phyloP scores from a whole-genome alignment of 1,140 invertebrate species.

The Drosophila asahinai region DNA sequence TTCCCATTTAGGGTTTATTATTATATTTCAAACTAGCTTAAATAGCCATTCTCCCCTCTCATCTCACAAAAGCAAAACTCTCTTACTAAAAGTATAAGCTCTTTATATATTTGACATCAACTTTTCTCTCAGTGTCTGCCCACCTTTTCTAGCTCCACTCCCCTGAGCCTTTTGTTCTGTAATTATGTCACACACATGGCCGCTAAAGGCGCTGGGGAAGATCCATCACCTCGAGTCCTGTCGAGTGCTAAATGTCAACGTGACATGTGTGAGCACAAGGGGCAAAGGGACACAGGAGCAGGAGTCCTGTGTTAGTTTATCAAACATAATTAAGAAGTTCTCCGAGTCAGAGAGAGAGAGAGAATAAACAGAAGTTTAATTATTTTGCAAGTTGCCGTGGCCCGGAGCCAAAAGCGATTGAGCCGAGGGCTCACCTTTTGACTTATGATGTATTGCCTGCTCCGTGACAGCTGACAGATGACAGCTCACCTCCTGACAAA shows the following conservation, averaged over 20 bases:
- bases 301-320: conserved; percentile 59
- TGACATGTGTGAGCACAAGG: conserved; percentile 59
- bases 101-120: not conserved
- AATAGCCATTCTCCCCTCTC: too few relatives aligned
- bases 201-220: conserved; percentile 16
- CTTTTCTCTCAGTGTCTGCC: conserved; percentile 4
- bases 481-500: conserved; percentile 49
- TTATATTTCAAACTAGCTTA: too few relatives aligned
- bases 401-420: conserved; percentile 50
- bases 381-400: conserved; percentile 66
- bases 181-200: conserved; percentile 67
- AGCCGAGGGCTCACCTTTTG: conserved; percentile 75
- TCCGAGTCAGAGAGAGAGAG: conserved; percentile 19
- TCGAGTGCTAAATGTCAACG: conserved; percentile 64
- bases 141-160: conserved; percentile 5
- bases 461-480: conserved; percentile 73
- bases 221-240: conserved; percentile 39
- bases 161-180: conserved; percentile 58
- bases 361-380: conserved; percentile 83
- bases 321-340: conserved; percentile 80
- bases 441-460: conserved; percentile 79
- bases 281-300: conserved; percentile 1
- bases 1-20: too few relatives aligned
- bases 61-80: not conserved
- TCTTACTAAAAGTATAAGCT: too few relatives aligned